These are phyloP conservation scores for Drosophila santomea DNA, from an alignment of 1,140 invertebrate species.

Conservation along the genomic window DNA sequence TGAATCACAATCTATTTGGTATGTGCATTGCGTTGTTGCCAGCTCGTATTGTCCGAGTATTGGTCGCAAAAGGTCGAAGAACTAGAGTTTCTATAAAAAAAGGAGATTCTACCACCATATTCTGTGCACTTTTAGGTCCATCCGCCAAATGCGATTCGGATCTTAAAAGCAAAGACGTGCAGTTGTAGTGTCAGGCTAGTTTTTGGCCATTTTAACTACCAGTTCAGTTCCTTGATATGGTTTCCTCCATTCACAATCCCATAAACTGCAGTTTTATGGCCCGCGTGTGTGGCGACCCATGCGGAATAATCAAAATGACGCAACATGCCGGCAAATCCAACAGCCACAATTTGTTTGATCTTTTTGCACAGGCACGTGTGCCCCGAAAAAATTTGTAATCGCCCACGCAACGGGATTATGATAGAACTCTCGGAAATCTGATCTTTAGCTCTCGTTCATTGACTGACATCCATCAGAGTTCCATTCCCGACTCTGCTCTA, in stretches of 20 bases:
- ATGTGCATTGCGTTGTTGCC: constrained; percentile 39
- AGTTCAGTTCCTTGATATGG: constrained; percentile 55
- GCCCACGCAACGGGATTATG: constrained; percentile 53
- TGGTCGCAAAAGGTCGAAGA: constrained; percentile 37
- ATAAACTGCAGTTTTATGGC: constrained; percentile 73
- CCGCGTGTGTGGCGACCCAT: constrained; percentile 49
- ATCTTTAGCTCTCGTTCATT: constrained; percentile 54
- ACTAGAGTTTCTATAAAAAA: constrained; percentile 28
- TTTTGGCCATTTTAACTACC: constrained; percentile 31
- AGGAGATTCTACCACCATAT: constrained; percentile 15
- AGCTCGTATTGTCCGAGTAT: constrained; percentile 9
- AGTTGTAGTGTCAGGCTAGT: constrained; percentile 14
- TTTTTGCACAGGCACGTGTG: constrained; percentile 50
- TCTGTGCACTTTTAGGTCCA: constrained; percentile 39
- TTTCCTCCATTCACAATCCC: constrained; percentile 19
- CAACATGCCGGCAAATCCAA: constrained; percentile 43
- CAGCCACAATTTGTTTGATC: constrained; percentile 46
- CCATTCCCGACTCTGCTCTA: constrained; percentile 26
- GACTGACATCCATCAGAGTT: constrained; percentile 69
- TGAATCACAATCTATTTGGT: constrained; percentile 71
- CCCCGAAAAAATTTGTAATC: constrained; percentile 67
- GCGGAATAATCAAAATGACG: constrained; percentile 70
- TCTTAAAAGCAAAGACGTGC: constrained; percentile 40
- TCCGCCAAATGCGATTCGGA: constrained; percentile 24
- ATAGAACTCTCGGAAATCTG: constrained; percentile 58